Evolutionary conservation across 2,797 vertebrate genomes (phyloP), one percentile per base, ranked within the genome.

Genomic region (Xenentodon cancila): DNA sequence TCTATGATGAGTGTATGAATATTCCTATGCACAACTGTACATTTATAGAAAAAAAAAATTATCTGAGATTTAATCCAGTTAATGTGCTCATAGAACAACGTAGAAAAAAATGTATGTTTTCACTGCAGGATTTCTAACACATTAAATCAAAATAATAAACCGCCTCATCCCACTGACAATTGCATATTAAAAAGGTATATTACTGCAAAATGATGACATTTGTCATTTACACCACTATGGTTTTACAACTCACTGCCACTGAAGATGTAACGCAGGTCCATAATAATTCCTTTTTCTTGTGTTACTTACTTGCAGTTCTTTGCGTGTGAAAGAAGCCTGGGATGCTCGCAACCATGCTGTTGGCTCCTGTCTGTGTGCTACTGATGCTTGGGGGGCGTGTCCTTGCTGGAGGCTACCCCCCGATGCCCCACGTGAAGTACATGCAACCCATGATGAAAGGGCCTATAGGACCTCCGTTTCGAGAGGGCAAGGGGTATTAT

Each of bases 361-460:
- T 90, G 76, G 78, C 89, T 77, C 79, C 82, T 64, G 70, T 85
- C 51, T 93, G 87, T 78, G 74, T 92, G 85, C 85, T 94, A 57
- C 85, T 94, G 81, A 89, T 91, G 13, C 84, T 91, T 0, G 95
- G 90, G 65, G 94, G 91, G 0, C 91, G 87, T 2, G 95, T 87
- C 0, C 91, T 92, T 4, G 95, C 94, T 22, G 95, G 92, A 55
- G 95, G 94, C 48, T 99, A 98, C 1, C 89, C 95, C 34, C 96
- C 96, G 18, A 92, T 98, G 8, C 89, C 95, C 7, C 96, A 97
- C 53, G 95, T 98, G 91, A 97, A 99, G 88, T 99, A 99, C 84
- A 92, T 95, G 91, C 97, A 98, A 86, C 98, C 97, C 73, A 97
- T 99, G 97, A 95, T 97, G 91, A 99, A 99, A 88, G 98, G 98